phyloP scores from a whole-genome alignment of 2,113 vertebrate genomes.

The Corvus cornix region DNA sequence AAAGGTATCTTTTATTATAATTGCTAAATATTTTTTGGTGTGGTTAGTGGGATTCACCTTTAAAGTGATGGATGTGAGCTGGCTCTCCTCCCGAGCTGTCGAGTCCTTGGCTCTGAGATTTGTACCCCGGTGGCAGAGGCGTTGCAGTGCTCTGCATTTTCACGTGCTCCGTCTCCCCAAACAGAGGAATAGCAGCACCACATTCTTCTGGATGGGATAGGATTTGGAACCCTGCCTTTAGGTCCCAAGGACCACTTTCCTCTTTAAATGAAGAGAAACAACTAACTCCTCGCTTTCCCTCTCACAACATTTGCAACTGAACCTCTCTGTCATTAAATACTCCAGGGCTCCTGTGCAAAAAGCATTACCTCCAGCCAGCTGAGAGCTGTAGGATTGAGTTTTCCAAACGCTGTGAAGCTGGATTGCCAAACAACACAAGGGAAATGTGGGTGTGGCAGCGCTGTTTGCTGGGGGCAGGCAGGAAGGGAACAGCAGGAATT shows the following conservation, averaged over 20 bases:
- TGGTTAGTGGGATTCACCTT: conserved; percentile 35
- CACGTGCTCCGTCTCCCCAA: not conserved
- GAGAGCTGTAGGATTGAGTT: not conserved
- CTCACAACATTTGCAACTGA: not conserved
- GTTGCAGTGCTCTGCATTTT: not conserved
- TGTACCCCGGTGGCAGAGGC: not conserved
- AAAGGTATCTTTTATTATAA: conserved; percentile 59
- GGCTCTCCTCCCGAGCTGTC: conserved; percentile 32
- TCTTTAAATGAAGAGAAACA: not conserved
- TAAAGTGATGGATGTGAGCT: not conserved
- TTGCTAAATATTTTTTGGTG: conserved; percentile 59
- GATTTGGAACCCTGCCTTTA: not conserved
- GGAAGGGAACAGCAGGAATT: fast-evolving
- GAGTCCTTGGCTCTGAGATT: not conserved
- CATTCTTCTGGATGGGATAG: not conserved
- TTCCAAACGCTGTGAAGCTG: not conserved
- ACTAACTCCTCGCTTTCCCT: not conserved
- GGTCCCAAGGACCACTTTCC: not conserved
- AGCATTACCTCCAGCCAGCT: not conserved
- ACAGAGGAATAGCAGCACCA: not conserved
- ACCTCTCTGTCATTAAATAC: not conserved
- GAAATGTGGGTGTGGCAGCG: not conserved
- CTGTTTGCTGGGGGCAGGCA: not conserved
- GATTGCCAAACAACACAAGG: not conserved
- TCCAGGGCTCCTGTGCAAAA: not conserved